A percentile compares a stretch with the other conserved stretches of the same genome.
Conservation (phyloP, 1,140 invertebrate genomes). For the Sminthurinus signatus region DNA sequence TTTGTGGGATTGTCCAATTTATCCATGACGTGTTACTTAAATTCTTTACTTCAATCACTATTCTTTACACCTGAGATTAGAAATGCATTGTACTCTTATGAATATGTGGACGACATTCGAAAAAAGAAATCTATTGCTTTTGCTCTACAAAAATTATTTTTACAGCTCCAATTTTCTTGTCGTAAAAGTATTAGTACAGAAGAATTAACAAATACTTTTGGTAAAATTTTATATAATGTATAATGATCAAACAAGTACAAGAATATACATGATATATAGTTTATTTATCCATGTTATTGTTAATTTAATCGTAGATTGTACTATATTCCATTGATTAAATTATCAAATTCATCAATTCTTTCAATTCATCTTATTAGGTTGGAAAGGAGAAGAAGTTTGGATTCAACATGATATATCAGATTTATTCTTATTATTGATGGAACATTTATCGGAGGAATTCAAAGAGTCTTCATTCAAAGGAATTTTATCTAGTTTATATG, state of each 20-base stretch:
- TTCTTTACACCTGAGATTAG: constrained; percentile 94
- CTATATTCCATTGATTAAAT: too few species aligned
- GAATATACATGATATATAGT: too few species aligned
- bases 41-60: constrained; percentile 79
- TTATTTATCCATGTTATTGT: too few species aligned
- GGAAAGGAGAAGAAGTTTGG: constrained; percentile 85
- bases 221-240: too few species aligned
- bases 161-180: constrained; percentile 60
- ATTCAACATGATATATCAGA: constrained; percentile 78
- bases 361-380: too few species aligned
- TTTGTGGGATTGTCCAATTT: constrained; percentile 88
- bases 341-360: too few species aligned
- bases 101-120: constrained; percentile 60
- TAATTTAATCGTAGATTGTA: too few species aligned
- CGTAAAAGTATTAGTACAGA: constrained; percentile 65
- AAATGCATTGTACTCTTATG: constrained; percentile 82
- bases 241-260: too few species aligned
- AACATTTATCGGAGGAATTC: constrained; percentile 79
- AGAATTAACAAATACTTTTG: constrained; percentile 80
- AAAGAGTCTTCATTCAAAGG: constrained; percentile 76
- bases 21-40: constrained; percentile 91
- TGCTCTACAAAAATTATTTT: constrained; percentile 78
- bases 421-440: constrained; percentile 85
- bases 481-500: constrained; percentile 70
- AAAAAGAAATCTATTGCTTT: constrained; percentile 70